Evolutionary conservation across 2,888 invertebrate species (phyloP).

Genomic region (Macrosiphum euphorbiae): DNA sequence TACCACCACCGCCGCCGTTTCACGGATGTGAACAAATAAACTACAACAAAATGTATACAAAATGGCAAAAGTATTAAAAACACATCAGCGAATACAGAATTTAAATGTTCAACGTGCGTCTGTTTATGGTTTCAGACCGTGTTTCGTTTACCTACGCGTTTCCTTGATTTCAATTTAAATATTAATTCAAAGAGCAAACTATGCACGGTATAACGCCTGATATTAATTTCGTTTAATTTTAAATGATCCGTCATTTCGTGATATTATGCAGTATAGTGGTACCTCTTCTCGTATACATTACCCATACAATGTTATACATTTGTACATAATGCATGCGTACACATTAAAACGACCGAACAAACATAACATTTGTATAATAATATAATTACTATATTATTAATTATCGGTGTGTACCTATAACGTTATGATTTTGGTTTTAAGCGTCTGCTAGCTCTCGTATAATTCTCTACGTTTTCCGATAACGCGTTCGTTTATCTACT

Average conservation of each 20-base stretch:
- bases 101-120: not conserved
- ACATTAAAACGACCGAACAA: not conserved
- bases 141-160: not conserved
- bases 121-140: not conserved
- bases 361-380: not conserved
- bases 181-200: not conserved
- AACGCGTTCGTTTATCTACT: not conserved
- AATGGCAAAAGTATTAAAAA: not conserved
- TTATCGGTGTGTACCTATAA: not conserved
- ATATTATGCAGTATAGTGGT: not conserved
- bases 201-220: not conserved
- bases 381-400: not conserved
- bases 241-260: not conserved
- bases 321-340: not conserved
- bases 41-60: not conserved
- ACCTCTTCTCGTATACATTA: not conserved
- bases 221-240: not conserved
- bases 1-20: not conserved
- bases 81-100: not conserved
- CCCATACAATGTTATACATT: not conserved
- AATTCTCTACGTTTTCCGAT: not conserved
- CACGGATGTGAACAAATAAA: not conserved
- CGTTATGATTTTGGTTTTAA: not conserved
- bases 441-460: not conserved
- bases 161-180: not conserved